A percentile compares a stretch with the other conserved stretches of the same genome.
Evolutionary conservation across 2,113 vertebrate genomes (phyloP).

Genomic region (Meriones unguiculatus): DNA sequence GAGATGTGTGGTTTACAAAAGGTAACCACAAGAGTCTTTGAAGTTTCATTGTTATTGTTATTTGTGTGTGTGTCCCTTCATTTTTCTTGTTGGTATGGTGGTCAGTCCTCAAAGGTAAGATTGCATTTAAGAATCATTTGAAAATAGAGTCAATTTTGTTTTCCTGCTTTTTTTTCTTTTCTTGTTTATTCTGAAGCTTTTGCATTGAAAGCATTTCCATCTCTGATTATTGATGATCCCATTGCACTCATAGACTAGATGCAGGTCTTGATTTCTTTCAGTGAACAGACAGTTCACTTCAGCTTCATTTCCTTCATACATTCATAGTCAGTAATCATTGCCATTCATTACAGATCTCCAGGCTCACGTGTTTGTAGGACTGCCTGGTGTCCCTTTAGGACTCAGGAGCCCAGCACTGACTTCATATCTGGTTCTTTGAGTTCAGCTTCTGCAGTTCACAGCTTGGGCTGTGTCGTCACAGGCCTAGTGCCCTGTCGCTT

Average conservation of each 20-base stretch:
- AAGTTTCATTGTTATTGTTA: slow-evolving; percentile 33
- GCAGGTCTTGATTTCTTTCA: neutral
- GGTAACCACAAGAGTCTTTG: neutral
- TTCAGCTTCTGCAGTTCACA: neutral
- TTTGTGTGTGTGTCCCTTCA: neutral
- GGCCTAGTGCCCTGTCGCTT: neutral
- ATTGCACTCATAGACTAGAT: neutral
- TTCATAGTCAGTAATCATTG: neutral
- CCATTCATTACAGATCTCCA: neutral
- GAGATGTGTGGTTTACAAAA: slow-evolving; percentile 27
- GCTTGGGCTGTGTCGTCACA: neutral
- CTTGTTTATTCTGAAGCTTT: neutral
- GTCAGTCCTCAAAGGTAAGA: neutral
- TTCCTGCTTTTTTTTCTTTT: slow-evolving; percentile 1
- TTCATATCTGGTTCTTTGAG: neutral
- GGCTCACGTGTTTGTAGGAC: neutral
- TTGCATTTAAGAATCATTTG: slow-evolving; percentile 23
- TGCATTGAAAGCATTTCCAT: slow-evolving; percentile 13
- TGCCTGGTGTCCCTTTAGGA: neutral
- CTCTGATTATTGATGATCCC: slow-evolving; percentile 60
- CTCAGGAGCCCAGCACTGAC: neutral
- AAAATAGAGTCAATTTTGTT: neutral
- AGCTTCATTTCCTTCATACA: neutral
- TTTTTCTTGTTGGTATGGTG: neutral
- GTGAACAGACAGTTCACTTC: slow-evolving; percentile 16